Conservation (phyloP, 1,140 invertebrate species). For the Bombus cullumanus region DNA sequence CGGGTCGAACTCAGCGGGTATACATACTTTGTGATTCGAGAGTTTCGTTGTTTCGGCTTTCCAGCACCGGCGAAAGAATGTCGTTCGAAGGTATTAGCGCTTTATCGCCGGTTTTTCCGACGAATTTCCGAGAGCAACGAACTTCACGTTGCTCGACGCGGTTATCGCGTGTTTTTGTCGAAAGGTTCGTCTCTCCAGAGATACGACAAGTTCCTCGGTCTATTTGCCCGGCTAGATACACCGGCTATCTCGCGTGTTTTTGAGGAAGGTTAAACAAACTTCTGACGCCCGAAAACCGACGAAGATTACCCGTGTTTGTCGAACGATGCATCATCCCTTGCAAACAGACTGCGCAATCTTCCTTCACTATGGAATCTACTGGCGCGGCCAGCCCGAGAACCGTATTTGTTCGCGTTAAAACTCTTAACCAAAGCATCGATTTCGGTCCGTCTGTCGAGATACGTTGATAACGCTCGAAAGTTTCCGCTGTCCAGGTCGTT, state of each 20-base stretch:
- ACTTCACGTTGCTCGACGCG: neutral
- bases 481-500: neutral
- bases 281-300: constrained; percentile 32
- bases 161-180: constrained; percentile 44
- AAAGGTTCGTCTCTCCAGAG: neutral
- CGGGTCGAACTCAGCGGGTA: too few species aligned
- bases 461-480: neutral
- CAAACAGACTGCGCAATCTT: constrained; percentile 37
- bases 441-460: neutral
- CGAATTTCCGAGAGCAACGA: constrained; percentile 14
- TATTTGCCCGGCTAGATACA: constrained; percentile 52
- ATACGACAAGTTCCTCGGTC: constrained; percentile 48
- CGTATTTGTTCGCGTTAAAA: constrained; percentile 34
- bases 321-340: constrained; percentile 51
- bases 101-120: neutral
- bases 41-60: too few species aligned
- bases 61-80: neutral
- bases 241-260: constrained; percentile 50
- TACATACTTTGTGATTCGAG: too few species aligned
- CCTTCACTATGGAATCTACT: neutral
- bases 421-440: constrained; percentile 8
- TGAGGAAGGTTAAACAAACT: constrained; percentile 52
- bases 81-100: neutral
- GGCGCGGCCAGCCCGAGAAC: neutral
- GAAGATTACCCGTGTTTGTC: constrained; percentile 55